Evolutionary conservation across 2,797 vertebrate species (phyloP).

Genomic region (Argentina silus): DNA sequence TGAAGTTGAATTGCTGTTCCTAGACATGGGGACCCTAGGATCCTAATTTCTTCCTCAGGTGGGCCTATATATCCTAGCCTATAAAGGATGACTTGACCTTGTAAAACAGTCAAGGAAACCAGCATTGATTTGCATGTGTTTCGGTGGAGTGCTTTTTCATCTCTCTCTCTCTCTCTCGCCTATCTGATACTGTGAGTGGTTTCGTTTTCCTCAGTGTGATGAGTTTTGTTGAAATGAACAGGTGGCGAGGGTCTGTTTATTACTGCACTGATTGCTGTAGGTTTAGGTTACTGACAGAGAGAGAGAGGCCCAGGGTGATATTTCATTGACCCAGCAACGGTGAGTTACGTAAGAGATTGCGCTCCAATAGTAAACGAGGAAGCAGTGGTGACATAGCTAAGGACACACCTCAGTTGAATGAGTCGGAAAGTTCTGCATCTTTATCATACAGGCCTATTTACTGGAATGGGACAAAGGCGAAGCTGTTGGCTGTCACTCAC

Average conservation of each 20-base stretch:
- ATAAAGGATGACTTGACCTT: neutral
- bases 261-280: slow-evolving; percentile 4
- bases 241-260: neutral
- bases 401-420: slow-evolving; percentile 33
- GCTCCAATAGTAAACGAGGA: neutral
- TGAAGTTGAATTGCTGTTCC: neutral
- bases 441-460: slow-evolving; percentile 10
- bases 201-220: slow-evolving; percentile 35
- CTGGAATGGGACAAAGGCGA: slow-evolving; percentile 33
- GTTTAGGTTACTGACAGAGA: slow-evolving; percentile 21
- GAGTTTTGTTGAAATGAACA: neutral
- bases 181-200: slow-evolving; percentile 41
- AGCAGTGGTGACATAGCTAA: neutral
- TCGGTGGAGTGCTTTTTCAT: slow-evolving; percentile 22
- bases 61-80: neutral
- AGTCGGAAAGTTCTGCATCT: slow-evolving; percentile 29
- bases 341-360: slow-evolving; percentile 30
- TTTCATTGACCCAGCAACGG: slow-evolving; percentile 22
- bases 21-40: neutral
- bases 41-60: neutral
- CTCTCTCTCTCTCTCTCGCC: slow-evolving; percentile 35
- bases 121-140: slow-evolving; percentile 9
- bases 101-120: slow-evolving; percentile 1
- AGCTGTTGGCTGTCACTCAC: slow-evolving; percentile 42
- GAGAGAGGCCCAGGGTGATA: slow-evolving; percentile 18